A percentile compares a stretch with the other conserved stretches of the same genome.
These are phyloP conservation scores for Crossaster papposus DNA, from an alignment of 53 echinoderm and acorn worm species.

Conservation along the genomic window DNA sequence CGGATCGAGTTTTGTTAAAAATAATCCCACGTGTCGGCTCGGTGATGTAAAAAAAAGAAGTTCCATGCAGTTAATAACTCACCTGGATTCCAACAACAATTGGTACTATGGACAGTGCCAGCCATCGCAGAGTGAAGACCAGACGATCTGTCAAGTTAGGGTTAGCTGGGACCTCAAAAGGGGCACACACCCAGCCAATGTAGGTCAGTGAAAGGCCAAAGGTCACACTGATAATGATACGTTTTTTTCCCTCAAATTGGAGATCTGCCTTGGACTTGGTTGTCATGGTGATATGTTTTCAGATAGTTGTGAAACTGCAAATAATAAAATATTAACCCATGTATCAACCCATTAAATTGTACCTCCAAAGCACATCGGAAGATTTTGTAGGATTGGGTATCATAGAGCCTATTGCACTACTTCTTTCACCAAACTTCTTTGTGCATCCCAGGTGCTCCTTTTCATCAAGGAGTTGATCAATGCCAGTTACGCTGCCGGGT, in stretches of 20 bases:
- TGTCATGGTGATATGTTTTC: constrained; percentile 9
- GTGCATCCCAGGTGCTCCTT: no score
- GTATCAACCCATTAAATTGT: no score
- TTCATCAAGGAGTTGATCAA: no score
- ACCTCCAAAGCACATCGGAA: no score
- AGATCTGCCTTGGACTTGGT: constrained; percentile 19
- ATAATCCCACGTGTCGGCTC: no score
- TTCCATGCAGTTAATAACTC: neutral
- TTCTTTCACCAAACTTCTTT: no score
- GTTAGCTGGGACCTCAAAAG: constrained; percentile 9
- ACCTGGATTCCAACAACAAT: constrained; percentile 24
- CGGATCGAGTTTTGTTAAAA: no score
- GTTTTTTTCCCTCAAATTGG: neutral
- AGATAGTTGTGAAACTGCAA: neutral
- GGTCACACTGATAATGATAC: neutral
- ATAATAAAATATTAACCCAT: no score
- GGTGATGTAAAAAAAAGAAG: no score
- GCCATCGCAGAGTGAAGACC: constrained; percentile 37
- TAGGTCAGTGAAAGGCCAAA: constrained; percentile 14
- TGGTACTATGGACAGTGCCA: constrained; percentile 17
- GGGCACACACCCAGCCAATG: constrained; percentile 20
- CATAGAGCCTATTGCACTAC: no score
- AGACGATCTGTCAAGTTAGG: constrained; percentile 13
- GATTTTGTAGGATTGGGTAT: no score
- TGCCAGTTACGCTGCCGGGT: no score